phyloP scores from a whole-genome alignment of 2,113 vertebrate species.

The Dromiciops gliroides region DNA sequence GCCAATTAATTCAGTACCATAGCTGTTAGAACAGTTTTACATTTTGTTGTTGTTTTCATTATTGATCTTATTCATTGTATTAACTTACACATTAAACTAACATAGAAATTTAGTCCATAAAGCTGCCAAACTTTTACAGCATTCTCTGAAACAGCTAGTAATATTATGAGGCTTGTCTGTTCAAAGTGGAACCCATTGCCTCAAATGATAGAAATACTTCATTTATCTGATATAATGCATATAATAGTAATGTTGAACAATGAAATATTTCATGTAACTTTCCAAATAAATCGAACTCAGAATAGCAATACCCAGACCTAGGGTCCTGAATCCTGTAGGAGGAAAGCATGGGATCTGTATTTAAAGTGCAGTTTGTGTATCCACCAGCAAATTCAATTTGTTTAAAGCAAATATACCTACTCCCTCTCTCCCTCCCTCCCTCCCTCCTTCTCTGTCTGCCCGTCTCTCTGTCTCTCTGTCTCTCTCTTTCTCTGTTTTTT shows the following conservation, averaged over 20 bases:
- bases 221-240: not conserved
- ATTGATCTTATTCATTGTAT: slow-evolving; percentile 43
- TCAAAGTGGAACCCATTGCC: slow-evolving; percentile 22
- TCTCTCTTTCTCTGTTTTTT: too few species aligned
- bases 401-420: not conserved
- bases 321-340: not conserved
- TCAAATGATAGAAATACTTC: not conserved
- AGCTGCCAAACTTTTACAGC: slow-evolving; percentile 51
- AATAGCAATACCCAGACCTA: not conserved
- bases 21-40: slow-evolving; percentile 35
- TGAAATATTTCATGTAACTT: not conserved
- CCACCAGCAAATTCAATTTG: not conserved
- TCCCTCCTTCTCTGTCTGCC: not conserved
- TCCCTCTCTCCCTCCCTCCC: not conserved
- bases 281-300: not conserved
- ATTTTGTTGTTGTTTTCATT: slow-evolving; percentile 37
- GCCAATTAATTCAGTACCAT: slow-evolving; percentile 56
- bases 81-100: slow-evolving; percentile 45
- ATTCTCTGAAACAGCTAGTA: slow-evolving; percentile 20
- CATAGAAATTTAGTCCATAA: not conserved
- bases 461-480: too few species aligned
- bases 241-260: not conserved
- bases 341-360: not conserved
- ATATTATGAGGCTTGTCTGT: slow-evolving; percentile 30
- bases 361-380: not conserved